These are phyloP conservation scores for Halichoeres trimaculatus DNA, from an alignment of 2,113 vertebrate genomes.

Conservation along the genomic window DNA sequence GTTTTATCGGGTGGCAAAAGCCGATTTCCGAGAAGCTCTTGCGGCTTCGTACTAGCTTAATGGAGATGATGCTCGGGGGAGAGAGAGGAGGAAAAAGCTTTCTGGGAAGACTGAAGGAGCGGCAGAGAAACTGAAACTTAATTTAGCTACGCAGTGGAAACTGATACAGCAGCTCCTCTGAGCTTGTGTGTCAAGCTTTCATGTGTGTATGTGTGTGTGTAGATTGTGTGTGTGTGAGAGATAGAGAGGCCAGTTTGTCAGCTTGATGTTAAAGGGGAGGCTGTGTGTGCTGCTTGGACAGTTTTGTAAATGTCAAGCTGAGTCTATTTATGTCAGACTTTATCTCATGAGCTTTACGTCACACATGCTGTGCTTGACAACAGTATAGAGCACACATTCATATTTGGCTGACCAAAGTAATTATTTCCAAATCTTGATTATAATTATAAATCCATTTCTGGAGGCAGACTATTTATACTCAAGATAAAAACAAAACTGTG, in stretches of 20 bases:
- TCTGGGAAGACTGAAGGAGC: slow-evolving; percentile 34
- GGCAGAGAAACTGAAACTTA: background rate
- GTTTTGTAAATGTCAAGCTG: slow-evolving; percentile 11
- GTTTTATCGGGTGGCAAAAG: background rate
- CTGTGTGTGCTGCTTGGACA: background rate
- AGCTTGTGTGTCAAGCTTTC: background rate
- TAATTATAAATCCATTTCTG: background rate
- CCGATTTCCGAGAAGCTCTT: background rate
- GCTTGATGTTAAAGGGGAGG: background rate
- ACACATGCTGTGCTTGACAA: background rate
- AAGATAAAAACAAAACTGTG: background rate
- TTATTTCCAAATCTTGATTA: background rate
- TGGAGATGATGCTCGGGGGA: slow-evolving; percentile 11
- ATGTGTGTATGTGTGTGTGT: no score
- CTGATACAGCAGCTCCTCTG: slow-evolving; percentile 24
- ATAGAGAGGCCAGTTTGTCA: background rate
- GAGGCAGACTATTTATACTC: no score
- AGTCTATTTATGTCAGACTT: slow-evolving; percentile 8
- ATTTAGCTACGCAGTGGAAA: slow-evolving; percentile 26
- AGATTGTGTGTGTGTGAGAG: background rate
- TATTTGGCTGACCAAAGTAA: no score
- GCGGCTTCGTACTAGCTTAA: background rate
- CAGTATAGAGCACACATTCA: background rate
- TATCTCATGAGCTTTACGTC: background rate
- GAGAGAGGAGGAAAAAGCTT: background rate